phyloP scores from a whole-genome alignment of 2,888 invertebrate species.

The Protodeltote pygarga region DNA sequence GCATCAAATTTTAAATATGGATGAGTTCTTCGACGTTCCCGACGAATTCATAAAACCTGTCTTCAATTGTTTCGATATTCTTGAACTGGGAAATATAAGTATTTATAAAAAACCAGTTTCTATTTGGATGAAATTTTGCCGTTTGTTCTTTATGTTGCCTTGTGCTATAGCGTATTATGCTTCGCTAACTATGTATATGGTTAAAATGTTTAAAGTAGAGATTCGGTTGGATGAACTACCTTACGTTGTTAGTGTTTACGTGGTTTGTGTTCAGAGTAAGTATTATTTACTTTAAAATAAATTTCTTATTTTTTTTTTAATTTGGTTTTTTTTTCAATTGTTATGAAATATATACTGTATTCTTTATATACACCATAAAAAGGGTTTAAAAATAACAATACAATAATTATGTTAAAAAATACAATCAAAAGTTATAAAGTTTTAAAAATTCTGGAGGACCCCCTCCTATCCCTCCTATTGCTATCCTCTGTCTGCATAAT shows the following conservation, averaged over 20 bases:
- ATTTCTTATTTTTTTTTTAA: background rate
- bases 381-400: no score
- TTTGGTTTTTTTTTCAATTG: background rate
- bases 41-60: constrained; percentile 47
- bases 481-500: no score
- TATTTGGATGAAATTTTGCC: constrained; percentile 25
- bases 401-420: no score
- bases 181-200: constrained; percentile 36
- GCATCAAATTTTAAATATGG: constrained; percentile 33
- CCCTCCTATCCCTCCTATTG: no score
- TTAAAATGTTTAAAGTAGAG: constrained; percentile 32
- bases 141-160: constrained; percentile 28
- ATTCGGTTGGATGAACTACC: constrained; percentile 45
- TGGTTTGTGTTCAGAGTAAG: constrained; percentile 52
- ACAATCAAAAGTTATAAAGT: no score
- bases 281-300: background rate
- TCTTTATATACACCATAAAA: no score
- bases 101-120: constrained; percentile 31
- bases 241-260: constrained; percentile 46
- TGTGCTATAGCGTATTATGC: constrained; percentile 25
- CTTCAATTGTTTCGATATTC: constrained; percentile 34
- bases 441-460: no score
- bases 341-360: background rate
- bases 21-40: constrained; percentile 28
- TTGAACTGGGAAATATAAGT: constrained; percentile 37